Evolutionary conservation across 1,140 invertebrate genomes (phyloP), one percentile per base, ranked within the genome.

Genomic region (Holcopasites calliopsidis): DNA sequence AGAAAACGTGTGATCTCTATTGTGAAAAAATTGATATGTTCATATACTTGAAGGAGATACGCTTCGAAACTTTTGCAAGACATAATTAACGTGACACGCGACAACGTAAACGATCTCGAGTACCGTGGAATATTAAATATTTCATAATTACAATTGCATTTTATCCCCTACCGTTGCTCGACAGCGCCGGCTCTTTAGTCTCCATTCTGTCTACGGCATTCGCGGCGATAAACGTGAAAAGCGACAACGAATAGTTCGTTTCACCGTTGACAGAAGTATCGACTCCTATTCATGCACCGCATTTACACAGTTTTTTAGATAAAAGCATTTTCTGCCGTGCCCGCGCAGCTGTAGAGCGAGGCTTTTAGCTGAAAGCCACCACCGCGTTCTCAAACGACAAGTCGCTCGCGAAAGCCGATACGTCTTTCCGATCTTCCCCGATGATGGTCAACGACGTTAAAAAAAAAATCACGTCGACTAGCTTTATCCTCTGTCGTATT

Each of bases 251-350:
- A 50, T 8, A 35, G 33, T 18, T 31, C 16, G 62, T 65, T 65
- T 50, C 47, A 52, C 47, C 31, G 21, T n/a, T 52, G 62, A 65
- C 62, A 65, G 62, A 50, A 65, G 62, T 65, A 65, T 65, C 62
- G 62, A 65, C 62, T 50, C 50, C 47, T 50, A 65, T 65, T 65
- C 62, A 65, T 23, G 11, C 42, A 2, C 28, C 42, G 47, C 31
- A 50, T 65, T 65, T 65, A 35, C 50, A 65, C 47, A 50, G 62
- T 65, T 65, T 65, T 65, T 65, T 65, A 65, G 62, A 65, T 65
- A 65, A 65, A 65, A 65, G 62, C 62, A 50, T 65, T 65, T 50
- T 65, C 3, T 52, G 62, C 47, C 62, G 11, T 21, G 62, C 47
- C n/a, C 31, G 18, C 47, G 62, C 62, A 18, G 47, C 62, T 26